phyloP scores from a whole-genome alignment of 2,797 vertebrate species.

The Syngnathus rostellatus region DNA sequence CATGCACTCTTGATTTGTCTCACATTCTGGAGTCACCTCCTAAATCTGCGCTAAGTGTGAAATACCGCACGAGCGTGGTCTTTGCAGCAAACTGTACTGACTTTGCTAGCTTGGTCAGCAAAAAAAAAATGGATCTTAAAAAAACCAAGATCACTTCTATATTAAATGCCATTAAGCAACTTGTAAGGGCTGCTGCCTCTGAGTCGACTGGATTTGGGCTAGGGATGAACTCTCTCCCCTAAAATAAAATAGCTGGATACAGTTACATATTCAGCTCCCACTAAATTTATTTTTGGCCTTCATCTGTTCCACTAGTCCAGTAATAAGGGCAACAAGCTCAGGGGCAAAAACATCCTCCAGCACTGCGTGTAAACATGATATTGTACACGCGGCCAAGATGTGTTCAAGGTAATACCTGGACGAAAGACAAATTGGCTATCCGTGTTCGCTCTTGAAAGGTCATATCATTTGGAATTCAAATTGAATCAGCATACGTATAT shows the following conservation, averaged over 20 bases:
- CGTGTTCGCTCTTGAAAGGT: neutral
- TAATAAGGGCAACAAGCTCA: constrained; percentile 48
- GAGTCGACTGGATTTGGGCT: constrained; percentile 59
- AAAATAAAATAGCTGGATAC: constrained; percentile 75
- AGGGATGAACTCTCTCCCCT: constrained; percentile 62
- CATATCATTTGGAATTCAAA: neutral
- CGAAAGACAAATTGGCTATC: neutral
- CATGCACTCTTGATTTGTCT: constrained; percentile 45
- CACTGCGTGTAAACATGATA: constrained; percentile 22
- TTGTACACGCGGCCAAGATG: constrained; percentile 6
- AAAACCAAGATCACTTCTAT: constrained; percentile 47
- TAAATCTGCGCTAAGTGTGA: constrained; percentile 54
- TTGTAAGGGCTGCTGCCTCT: constrained; percentile 29
- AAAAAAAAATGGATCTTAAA: constrained; percentile 38
- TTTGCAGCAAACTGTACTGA: constrained; percentile 18
- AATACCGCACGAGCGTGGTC: constrained; percentile 62
- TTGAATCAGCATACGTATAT: neutral
- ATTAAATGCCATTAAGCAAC: constrained; percentile 66
- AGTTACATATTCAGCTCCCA: constrained; percentile 67
- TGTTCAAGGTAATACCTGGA: neutral
- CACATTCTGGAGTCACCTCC: constrained; percentile 50
- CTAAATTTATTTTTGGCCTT: constrained; percentile 71
- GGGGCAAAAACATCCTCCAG: constrained; percentile 33
- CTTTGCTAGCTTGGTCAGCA: constrained; percentile 48
- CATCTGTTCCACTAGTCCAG: constrained; percentile 68